phyloP scores from a whole-genome alignment of 1,140 invertebrate species.

The Maniola jurtina region DNA sequence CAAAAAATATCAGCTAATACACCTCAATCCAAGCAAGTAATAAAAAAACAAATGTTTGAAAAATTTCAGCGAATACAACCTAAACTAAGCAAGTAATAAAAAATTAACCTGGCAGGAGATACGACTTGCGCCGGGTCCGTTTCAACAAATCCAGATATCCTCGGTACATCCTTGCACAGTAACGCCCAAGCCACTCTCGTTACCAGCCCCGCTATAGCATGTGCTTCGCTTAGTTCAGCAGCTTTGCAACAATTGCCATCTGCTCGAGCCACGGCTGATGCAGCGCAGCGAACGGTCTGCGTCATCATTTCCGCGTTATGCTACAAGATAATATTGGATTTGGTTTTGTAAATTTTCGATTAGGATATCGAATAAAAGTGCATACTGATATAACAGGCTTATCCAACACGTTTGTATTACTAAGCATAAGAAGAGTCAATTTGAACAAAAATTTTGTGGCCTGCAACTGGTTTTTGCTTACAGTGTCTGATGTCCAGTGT shows the following conservation, averaged over 20 bases:
- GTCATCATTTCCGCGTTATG: conserved; percentile 62
- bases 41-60: background rate
- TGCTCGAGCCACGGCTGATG: conserved; percentile 34
- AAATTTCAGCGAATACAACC: too few relatives aligned
- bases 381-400: too few relatives aligned
- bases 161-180: conserved; percentile 58
- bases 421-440: too few relatives aligned
- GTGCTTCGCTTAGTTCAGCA: conserved; percentile 63
- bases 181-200: conserved; percentile 58
- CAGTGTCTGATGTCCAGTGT: too few relatives aligned
- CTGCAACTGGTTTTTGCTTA: too few relatives aligned
- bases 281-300: conserved; percentile 47
- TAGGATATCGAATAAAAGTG: too few relatives aligned
- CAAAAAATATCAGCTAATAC: too few relatives aligned
- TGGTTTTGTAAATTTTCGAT: background rate
- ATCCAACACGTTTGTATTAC: too few relatives aligned
- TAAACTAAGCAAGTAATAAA: background rate
- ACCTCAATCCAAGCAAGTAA: background rate
- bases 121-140: conserved; percentile 54
- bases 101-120: conserved; percentile 55
- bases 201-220: conserved; percentile 61
- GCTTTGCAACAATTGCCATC: conserved; percentile 43
- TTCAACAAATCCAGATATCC: conserved; percentile 62
- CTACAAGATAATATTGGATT: conserved; percentile 38
- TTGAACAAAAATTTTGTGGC: too few relatives aligned